These are phyloP conservation scores for Mus spicilegus DNA, from an alignment of 2,113 vertebrate species.

Conservation along the genomic window DNA sequence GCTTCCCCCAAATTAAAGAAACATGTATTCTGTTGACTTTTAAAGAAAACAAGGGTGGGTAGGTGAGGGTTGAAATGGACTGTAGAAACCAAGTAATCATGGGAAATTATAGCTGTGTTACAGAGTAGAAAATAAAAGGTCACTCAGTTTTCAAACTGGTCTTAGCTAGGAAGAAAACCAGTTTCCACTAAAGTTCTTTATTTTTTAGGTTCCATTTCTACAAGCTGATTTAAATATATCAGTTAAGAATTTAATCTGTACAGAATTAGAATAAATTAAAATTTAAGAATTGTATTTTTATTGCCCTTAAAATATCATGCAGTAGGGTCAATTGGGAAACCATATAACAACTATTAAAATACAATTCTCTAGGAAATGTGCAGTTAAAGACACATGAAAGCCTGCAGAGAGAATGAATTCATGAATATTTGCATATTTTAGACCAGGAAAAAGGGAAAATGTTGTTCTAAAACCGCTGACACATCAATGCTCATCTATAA, in stretches of 20 bases:
- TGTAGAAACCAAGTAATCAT: constrained; percentile 71
- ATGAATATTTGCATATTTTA: constrained; percentile 24
- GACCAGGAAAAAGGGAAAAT: constrained; percentile 7
- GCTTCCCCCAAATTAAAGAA: constrained; percentile 74
- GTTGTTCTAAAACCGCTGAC: constrained; percentile 55
- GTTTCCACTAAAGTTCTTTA: not conserved
- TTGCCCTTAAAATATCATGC: not conserved
- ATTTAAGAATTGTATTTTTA: constrained; percentile 13
- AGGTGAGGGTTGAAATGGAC: constrained; percentile 27
- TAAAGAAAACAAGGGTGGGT: constrained; percentile 27
- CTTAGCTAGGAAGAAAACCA: constrained; percentile 64
- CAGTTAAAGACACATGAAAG: not conserved
- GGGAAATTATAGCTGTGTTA: constrained; percentile 72
- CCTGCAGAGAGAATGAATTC: not conserved
- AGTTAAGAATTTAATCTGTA: constrained; percentile 31
- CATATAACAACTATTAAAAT: constrained; percentile 46
- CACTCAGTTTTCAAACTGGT: constrained; percentile 50
- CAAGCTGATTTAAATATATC: constrained; percentile 17
- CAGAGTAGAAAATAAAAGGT: constrained; percentile 61
- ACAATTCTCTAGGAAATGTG: constrained; percentile 28
- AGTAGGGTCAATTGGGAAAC: constrained; percentile 8
- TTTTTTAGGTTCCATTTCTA: constrained; percentile 6
- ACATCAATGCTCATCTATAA: constrained; percentile 25
- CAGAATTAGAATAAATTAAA: constrained; percentile 52
- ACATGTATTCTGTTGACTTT: constrained; percentile 71